These are phyloP conservation scores for Cyclargus thomasi DNA, from an alignment of 1,140 invertebrate species.

Conservation along the genomic window DNA sequence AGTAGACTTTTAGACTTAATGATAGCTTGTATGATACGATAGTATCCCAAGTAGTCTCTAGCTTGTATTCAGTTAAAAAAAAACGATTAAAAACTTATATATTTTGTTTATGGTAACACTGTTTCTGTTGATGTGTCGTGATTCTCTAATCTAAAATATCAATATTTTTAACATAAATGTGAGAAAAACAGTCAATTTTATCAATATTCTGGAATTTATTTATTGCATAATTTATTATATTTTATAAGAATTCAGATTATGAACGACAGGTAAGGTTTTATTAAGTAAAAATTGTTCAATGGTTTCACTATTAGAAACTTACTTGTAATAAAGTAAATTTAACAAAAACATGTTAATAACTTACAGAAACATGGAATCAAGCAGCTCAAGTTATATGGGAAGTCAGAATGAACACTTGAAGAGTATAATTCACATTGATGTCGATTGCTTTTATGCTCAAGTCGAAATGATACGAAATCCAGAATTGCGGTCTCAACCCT, in stretches of 20 bases:
- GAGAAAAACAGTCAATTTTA: constrained; percentile 56
- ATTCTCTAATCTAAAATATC: constrained; percentile 68
- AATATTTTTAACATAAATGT: constrained; percentile 70
- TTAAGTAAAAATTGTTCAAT: constrained; percentile 29
- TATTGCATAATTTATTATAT: constrained; percentile 46
- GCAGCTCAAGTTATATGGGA: constrained; percentile 53
- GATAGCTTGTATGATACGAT: no score
- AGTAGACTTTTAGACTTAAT: no score
- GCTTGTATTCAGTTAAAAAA: neutral
- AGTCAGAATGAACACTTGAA: constrained; percentile 72
- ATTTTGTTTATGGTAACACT: constrained; percentile 45
- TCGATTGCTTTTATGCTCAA: constrained; percentile 90
- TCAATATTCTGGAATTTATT: constrained; percentile 47
- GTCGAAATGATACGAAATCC: constrained; percentile 85
- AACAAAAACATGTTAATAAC: constrained; percentile 54
- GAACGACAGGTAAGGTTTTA: constrained; percentile 58
- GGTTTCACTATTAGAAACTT: constrained; percentile 54
- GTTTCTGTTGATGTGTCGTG: constrained; percentile 72
- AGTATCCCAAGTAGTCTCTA: neutral
- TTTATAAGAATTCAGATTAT: constrained; percentile 43
- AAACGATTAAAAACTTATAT: no score
- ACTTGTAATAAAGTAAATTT: constrained; percentile 62
- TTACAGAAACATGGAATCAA: constrained; percentile 68
- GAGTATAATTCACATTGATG: constrained; percentile 84
- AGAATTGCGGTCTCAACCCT: constrained; percentile 77